phyloP scores from a whole-genome alignment of 2,113 vertebrate genomes.

The Psettodes erumei region DNA sequence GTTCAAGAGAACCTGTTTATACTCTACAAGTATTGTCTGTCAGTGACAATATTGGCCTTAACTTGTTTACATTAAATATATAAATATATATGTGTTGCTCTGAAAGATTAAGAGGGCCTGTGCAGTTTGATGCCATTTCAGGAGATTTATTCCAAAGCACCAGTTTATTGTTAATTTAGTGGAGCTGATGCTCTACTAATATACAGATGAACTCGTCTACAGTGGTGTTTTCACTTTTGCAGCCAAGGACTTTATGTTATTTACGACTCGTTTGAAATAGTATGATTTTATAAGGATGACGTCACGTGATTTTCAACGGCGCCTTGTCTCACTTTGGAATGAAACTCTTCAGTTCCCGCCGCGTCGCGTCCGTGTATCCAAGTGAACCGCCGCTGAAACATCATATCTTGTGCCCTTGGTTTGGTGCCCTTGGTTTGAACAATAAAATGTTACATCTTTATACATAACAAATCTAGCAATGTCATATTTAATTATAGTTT shows the following conservation, averaged over 20 bases:
- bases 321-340: slow-evolving; percentile 46
- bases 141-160: slow-evolving; percentile 55
- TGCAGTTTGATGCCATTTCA: slow-evolving; percentile 54
- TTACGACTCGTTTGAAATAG: slow-evolving; percentile 13
- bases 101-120: slow-evolving; percentile 43
- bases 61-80: slow-evolving; percentile 75
- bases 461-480: no score
- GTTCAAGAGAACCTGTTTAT: slow-evolving; percentile 45
- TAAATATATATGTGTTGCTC: slow-evolving; percentile 27
- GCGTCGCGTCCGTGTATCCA: slow-evolving; percentile 12
- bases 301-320: slow-evolving; percentile 31
- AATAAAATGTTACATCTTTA: no score
- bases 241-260: slow-evolving; percentile 66
- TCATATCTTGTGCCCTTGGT: no score
- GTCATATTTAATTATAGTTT: no score
- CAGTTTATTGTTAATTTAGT: slow-evolving; percentile 23
- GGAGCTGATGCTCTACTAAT: slow-evolving; percentile 6
- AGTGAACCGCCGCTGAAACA: slow-evolving; percentile 9
- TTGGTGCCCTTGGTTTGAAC: no score
- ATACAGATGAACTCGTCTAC: slow-evolving; percentile 4
- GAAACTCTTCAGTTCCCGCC: background rate
- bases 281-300: slow-evolving; percentile 29
- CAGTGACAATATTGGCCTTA: slow-evolving; percentile 76
- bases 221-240: slow-evolving; percentile 39
- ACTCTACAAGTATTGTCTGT: slow-evolving; percentile 51